Evolutionary conservation across 2,888 invertebrate genomes (phyloP).

Genomic region (Philhelius pedissequus): DNA sequence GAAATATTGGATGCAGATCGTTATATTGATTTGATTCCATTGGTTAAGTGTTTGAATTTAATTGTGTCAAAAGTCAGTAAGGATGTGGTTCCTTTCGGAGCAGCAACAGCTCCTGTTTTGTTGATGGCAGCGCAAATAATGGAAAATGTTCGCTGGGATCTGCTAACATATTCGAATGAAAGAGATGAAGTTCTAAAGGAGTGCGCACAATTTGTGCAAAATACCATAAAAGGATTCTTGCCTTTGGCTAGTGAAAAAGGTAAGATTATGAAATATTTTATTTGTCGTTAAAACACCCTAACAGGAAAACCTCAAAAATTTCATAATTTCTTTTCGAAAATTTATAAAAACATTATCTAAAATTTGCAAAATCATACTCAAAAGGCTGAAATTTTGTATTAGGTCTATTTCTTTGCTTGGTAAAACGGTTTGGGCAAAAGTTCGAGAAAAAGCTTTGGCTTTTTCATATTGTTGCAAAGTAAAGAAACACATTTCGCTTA

Average conservation of each 20-base stretch:
- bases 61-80: conserved; percentile 69
- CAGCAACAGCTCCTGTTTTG: conserved; percentile 73
- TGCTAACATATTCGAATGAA: conserved; percentile 72
- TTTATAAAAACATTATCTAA: too few relatives aligned
- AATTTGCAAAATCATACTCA: too few relatives aligned
- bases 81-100: conserved; percentile 70
- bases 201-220: conserved; percentile 72
- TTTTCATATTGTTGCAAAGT: too few relatives aligned
- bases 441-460: too few relatives aligned
- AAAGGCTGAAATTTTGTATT: too few relatives aligned
- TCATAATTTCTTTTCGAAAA: too few relatives aligned
- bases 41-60: conserved; percentile 72
- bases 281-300: too few relatives aligned
- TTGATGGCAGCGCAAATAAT: conserved; percentile 74
- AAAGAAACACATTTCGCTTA: too few relatives aligned
- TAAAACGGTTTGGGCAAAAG: too few relatives aligned
- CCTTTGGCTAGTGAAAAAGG: conserved; percentile 73
- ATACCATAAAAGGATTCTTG: conserved; percentile 72
- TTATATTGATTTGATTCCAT: conserved; percentile 64
- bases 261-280: conserved; percentile 48
- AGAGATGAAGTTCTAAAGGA: conserved; percentile 72
- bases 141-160: conserved; percentile 75
- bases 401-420: too few relatives aligned
- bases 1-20: conserved; percentile 70
- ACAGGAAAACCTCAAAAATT: too few relatives aligned